phyloP scores from a whole-genome alignment of 2,888 invertebrate genomes.

The Melinaea marsaeus region DNA sequence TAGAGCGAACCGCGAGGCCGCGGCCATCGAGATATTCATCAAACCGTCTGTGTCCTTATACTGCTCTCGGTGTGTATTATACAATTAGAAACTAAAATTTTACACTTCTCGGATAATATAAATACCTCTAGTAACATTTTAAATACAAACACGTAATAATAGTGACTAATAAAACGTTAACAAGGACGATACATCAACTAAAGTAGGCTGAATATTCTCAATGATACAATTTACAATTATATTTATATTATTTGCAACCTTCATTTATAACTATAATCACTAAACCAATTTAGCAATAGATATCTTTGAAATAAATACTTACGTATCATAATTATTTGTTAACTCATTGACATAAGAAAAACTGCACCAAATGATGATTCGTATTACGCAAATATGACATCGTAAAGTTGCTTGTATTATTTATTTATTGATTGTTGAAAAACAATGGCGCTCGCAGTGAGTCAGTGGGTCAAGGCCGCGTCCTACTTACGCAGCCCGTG shows the following conservation, averaged over 20 bases:
- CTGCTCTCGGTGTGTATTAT: slow-evolving; percentile 10
- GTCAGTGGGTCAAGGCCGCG: slow-evolving; percentile 76
- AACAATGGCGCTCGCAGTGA: slow-evolving; percentile 76
- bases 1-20: slow-evolving; percentile 25
- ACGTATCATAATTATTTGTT: too few species aligned
- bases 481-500: slow-evolving; percentile 70
- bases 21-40: slow-evolving; percentile 34
- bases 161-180: slow-evolving; percentile 48
- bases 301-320: too few species aligned
- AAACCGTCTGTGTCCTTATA: slow-evolving; percentile 29
- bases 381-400: slow-evolving; percentile 65
- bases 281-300: too few species aligned
- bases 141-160: slow-evolving; percentile 36
- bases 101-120: not conserved
- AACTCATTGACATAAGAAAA: slow-evolving; percentile 34
- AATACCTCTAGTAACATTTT: slow-evolving; percentile 19
- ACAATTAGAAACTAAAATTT: slow-evolving; percentile 11
- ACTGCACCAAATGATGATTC: slow-evolving; percentile 53
- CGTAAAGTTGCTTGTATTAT: slow-evolving; percentile 66
- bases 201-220: slow-evolving; percentile 41
- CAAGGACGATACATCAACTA: slow-evolving; percentile 57
- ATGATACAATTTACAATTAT: too few species aligned
- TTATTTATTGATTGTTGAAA: slow-evolving; percentile 77
- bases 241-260: too few species aligned
- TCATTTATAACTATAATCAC: too few species aligned